Conservation (phyloP, 1,140 invertebrate genomes). For the Drosophila biarmipes region DNA sequence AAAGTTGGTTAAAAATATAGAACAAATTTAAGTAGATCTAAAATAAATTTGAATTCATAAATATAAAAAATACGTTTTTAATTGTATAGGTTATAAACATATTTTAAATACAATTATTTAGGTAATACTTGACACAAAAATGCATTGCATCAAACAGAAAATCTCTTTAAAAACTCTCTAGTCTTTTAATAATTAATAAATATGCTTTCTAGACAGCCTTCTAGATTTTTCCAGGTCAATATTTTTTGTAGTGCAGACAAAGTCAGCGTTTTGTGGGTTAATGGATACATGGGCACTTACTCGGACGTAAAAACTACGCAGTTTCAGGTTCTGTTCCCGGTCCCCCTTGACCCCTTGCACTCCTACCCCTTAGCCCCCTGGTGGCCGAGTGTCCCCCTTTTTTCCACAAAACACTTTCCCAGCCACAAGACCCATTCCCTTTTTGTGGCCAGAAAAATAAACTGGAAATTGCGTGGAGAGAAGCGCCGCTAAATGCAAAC, state of each 20-base stretch:
- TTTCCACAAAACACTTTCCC: constrained; percentile 4
- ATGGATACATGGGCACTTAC: constrained; percentile 47
- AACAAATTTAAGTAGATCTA: no score
- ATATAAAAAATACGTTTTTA: no score
- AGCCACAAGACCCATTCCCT: neutral
- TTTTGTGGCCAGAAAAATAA: constrained; percentile 2
- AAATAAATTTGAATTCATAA: no score
- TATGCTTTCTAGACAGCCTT: neutral
- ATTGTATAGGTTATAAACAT: no score
- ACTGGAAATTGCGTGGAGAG: constrained; percentile 20
- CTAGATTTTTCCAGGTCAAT: neutral
- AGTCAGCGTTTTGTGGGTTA: constrained; percentile 45
- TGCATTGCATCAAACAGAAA: no score
- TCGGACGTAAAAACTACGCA: constrained; percentile 22
- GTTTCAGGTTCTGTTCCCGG: constrained; percentile 8
- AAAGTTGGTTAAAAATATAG: no score
- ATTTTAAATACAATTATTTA: no score
- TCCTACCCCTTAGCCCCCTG: neutral
- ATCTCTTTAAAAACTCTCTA: no score
- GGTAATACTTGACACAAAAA: no score
- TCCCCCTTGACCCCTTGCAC: neutral
- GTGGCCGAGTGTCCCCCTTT: neutral
- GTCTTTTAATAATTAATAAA: no score
- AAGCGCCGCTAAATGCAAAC: constrained; percentile 34
- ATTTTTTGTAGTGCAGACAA: constrained; percentile 15